Percentiles rank a stretch among this genome's conserved stretches.
Evolutionary conservation across 2,888 invertebrate genomes (phyloP).

Genomic region (Saturnia japonica): DNA sequence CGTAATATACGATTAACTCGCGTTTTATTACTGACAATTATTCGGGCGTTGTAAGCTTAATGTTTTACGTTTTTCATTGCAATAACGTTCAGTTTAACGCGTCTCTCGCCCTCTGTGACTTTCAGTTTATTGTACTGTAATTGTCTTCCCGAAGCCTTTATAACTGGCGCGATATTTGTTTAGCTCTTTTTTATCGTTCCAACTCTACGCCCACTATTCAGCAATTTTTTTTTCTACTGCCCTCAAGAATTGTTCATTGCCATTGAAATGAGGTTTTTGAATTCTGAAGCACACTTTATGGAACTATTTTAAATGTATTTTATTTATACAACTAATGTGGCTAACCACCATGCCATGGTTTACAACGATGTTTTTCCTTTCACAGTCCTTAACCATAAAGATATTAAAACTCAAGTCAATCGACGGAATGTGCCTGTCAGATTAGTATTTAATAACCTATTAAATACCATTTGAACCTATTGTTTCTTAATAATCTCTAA

Average conservation of each 20-base stretch:
- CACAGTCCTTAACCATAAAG: no score
- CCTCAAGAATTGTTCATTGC: not conserved
- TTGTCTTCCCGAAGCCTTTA: not conserved
- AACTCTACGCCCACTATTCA: not conserved
- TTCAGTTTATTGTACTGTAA: constrained; percentile 1
- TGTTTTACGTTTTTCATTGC: not conserved
- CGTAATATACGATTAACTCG: constrained; percentile 21
- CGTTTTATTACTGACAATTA: constrained; percentile 24
- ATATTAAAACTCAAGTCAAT: no score
- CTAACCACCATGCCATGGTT: no score
- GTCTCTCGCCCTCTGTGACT: constrained; percentile 2
- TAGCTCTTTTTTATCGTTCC: not conserved
- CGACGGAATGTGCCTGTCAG: no score
- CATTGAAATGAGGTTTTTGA: not conserved
- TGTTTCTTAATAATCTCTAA: no score
- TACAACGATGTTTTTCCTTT: no score
- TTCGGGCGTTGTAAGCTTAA: constrained; percentile 10
- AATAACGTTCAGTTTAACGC: constrained; percentile 10
- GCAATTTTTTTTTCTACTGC: not conserved
- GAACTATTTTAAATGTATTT: not conserved
- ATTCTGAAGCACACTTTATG: not conserved
- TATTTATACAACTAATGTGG: not conserved
- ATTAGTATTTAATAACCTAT: no score
- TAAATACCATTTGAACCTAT: no score
- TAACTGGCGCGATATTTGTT: not conserved